Evolutionary conservation across 2,113 vertebrate species (phyloP), one percentile per base, ranked within the genome.

Genomic region (Tupaia chinensis): DNA sequence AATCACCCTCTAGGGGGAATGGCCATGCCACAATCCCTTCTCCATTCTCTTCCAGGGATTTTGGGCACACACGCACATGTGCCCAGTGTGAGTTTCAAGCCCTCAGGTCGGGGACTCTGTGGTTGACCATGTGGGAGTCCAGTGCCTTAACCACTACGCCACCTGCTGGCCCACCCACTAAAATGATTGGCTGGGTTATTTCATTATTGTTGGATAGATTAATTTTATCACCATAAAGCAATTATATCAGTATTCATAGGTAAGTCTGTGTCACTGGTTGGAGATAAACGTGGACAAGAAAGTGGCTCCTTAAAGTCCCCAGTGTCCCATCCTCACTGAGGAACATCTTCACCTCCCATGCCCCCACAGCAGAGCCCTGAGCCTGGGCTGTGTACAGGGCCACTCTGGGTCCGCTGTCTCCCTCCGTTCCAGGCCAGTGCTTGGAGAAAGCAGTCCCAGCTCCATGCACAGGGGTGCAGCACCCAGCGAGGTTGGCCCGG

Each of bases 341-440:
- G 68, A 89, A 22, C 29, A 15, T 23, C 16, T 72, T 69, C 9
- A 80, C 69, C 70, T 78, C 29, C 19, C 3, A 23, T 0, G 56
- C 54, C 58, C 23, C 80, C 23, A 5, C 61, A 61, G 27, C 44
- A 44, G 54, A 66, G 14, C 56, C 56, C 15, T 70, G 65, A 92
- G 90, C 91, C 27, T 23, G 90, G 76, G 97, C n/a, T 0, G 9
- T 87, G 76, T 22, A 61, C 23, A 19, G 91, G 70, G 68, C 44
- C 44, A 44, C 44, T 44, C 44, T 44, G 44, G 44, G 44, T 44
- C 3, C 32, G 19, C 82, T 79, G 10, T 91, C 73, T 83, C 4
- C 34, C 93, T 97, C 98, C 98, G 98, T 98, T 98, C 94, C 98
- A 98, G 95, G 58, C 97, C 89, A 91, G 96, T 92, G 92, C 97